These are phyloP conservation scores for Caenorhabditis imperialis DNA, from an alignment of 2,888 invertebrate species.

Conservation along the genomic window DNA sequence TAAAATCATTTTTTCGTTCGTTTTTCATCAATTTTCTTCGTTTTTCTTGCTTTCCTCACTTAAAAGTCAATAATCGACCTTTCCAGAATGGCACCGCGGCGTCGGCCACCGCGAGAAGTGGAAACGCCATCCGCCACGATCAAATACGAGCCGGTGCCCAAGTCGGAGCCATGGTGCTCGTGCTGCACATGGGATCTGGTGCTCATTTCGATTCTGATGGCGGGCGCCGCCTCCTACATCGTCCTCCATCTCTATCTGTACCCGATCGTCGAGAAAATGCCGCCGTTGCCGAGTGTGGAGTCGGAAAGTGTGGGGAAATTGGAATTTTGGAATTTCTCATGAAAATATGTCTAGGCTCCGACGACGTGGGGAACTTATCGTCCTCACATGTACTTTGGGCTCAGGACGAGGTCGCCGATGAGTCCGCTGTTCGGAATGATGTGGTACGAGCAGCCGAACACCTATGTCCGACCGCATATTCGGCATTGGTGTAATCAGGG, in stretches of 20 bases:
- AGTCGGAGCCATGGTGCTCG: slow-evolving; percentile 12
- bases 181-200: slow-evolving; percentile 28
- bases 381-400: slow-evolving; percentile 89
- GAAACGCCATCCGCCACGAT: slow-evolving; percentile 42
- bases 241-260: slow-evolving; percentile 32
- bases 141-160: slow-evolving; percentile 22
- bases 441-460: slow-evolving; percentile 84
- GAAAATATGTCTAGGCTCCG: slow-evolving; percentile 6
- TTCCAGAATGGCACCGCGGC: slow-evolving; percentile 25
- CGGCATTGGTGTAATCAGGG: slow-evolving; percentile 92
- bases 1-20: neutral
- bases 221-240: slow-evolving; percentile 25
- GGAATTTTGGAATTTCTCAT: too few species aligned
- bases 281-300: slow-evolving; percentile 40
- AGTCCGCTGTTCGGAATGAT: slow-evolving; percentile 88
- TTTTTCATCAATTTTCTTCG: slow-evolving; percentile 5
- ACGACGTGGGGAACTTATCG: slow-evolving; percentile 90
- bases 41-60: neutral
- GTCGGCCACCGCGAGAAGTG: slow-evolving; percentile 27
- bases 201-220: slow-evolving; percentile 13
- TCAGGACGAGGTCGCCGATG: slow-evolving; percentile 90
- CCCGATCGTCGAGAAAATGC: slow-evolving; percentile 41
- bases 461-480: slow-evolving; percentile 41
- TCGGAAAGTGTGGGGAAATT: slow-evolving; percentile 26
- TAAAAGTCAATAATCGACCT: slow-evolving; percentile 3